phyloP scores from a whole-genome alignment of 2,888 invertebrate genomes.

The Eulithis testata region DNA sequence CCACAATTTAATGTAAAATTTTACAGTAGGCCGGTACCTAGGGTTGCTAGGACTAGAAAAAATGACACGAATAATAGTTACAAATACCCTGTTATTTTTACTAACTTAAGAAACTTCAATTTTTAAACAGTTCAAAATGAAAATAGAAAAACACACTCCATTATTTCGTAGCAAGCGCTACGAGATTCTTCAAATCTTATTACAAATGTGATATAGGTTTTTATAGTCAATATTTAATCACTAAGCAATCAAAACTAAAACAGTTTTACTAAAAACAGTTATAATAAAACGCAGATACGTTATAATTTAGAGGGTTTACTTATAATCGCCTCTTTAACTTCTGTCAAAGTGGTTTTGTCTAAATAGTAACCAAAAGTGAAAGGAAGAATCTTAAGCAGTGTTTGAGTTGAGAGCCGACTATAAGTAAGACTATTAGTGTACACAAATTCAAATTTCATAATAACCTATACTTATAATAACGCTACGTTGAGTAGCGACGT shows the following conservation, averaged over 20 bases:
- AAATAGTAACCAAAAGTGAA: too few relatives aligned
- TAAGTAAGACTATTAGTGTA: background rate
- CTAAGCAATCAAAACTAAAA: conserved; percentile 18
- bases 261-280: conserved; percentile 18
- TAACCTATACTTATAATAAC: conserved; percentile 26
- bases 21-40: too few relatives aligned
- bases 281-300: background rate
- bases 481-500: conserved; percentile 53
- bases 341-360: too few relatives aligned
- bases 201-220: background rate
- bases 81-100: too few relatives aligned
- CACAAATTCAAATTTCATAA: conserved; percentile 12
- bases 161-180: background rate
- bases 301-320: too few relatives aligned
- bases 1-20: too few relatives aligned
- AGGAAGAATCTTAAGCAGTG: too few relatives aligned
- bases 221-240: conserved; percentile 5
- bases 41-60: too few relatives aligned
- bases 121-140: background rate
- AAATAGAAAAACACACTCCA: background rate
- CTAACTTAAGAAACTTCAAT: too few relatives aligned
- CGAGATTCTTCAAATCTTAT: background rate
- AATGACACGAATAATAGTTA: too few relatives aligned
- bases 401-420: too few relatives aligned
- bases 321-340: too few relatives aligned